Base-by-base conservation (phyloP, 2,888 invertebrate genomes). In the Agrochola litura region DNA sequence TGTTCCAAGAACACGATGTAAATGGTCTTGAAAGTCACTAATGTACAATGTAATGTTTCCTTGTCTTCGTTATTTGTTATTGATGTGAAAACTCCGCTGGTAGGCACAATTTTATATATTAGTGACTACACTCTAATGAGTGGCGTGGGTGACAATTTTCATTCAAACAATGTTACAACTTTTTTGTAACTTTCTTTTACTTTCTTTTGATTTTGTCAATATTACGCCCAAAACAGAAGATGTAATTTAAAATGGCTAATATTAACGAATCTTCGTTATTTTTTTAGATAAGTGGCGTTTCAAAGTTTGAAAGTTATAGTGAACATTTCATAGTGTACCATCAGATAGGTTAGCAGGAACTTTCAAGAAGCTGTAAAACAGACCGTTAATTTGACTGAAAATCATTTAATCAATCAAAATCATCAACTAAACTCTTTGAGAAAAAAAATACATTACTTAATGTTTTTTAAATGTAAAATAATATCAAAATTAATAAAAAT, bases 21-120 rank as follows among this genome's bases (percentile, higher is more conserved):
- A 37, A 30, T 41, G 14, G 41, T 25, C 8, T 56, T 81, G 54
- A 81, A 81, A 81, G 4, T 54, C 0, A 0, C 10, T 14, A 66
- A 49, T 25, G 10, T 2, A 19, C 9, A 49, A 30, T 0, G 69
- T 37, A 46, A 69, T 77, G 37, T 64, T 77, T 77, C 58, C 12
- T 41, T 82, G 63, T 76, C 61, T 67, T 52, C 58, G 19, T 76
- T 56, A n/a, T 14, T 49, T 22, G 16, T 63, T 63, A 70, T 4
- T 56, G 60, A 41, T 84, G 84, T 43, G 84, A 84, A 84, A 82
- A 84, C 73, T 60, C 10, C 12, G 30, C 46, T 46, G 0, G 30
- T 75, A 43, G 43, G 22, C 30, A 67, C 58, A 84, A 71, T 75
- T 82, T 84, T 52, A 75, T 58, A 63, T 63, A 84, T 83, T 83